Base-by-base conservation (phyloP, 2,888 invertebrate species). In the Caenorhabditis panamensis region DNA sequence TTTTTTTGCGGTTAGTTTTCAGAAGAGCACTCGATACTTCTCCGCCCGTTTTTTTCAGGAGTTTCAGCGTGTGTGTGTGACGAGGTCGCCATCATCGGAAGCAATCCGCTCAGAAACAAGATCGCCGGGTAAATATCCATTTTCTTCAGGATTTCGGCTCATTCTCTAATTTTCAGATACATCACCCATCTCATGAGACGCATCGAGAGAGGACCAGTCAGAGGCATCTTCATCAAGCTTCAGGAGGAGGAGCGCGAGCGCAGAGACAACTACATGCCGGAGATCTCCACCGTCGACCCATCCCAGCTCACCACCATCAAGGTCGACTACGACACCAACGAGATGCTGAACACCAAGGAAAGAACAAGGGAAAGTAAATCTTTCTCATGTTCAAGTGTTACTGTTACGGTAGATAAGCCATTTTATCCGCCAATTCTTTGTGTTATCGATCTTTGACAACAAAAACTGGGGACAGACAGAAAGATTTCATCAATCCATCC, bases 131-230 rank as follows among this genome's bases (percentile, higher is more conserved):
- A 93, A 93, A 76, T 75, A 68, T 85, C 71, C 37, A n/a, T 1
- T 20, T n/a, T n/a, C n/a, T n/a, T 13, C 20, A 18, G 22, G n/a
- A 26, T 37, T n/a, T n/a, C n/a, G n/a, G n/a, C n/a, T n/a, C n/a
- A n/a, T n/a, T n/a, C n/a, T n/a, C n/a, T n/a, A n/a, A n/a, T n/a
- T n/a, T n/a, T 13, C 91, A 96, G 96, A 87, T 99, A 97, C 93
- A 96, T 99, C 80, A 99, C 99, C 83, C 99, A 99, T 93, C 94
- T 99, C 93, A 99, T 99, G 99, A 97, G 97, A 92, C 94, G 99
- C 91, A 95, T 99, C 88, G 95, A 97, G 90, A 95, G 96, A 92
- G 97, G 97, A 22, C 97, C 99, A 92, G 97, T 99, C 26, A 94
- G 98, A 90, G 99, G 99, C 84, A 86, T 87, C 84, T 99, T 98